phyloP scores from a whole-genome alignment of 1,140 invertebrate genomes.

The Macrobrachium nipponense region DNA sequence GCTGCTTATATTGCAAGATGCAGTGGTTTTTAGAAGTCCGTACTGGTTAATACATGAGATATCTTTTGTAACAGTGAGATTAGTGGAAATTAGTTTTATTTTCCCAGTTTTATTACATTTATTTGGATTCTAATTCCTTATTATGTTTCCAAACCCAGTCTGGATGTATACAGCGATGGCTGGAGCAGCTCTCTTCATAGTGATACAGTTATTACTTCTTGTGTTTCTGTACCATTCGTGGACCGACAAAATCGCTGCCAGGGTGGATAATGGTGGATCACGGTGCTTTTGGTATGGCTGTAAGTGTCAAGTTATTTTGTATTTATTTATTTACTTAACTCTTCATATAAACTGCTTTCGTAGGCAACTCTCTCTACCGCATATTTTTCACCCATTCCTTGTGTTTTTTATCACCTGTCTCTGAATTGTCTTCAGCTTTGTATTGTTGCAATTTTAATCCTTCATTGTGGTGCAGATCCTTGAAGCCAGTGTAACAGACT shows the following conservation, averaged over 20 bases:
- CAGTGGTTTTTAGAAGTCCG: too few relatives aligned
- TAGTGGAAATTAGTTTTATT: too few relatives aligned
- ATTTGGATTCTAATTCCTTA: background rate
- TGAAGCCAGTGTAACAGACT: too few relatives aligned
- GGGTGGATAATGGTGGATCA: slow-evolving; percentile 71
- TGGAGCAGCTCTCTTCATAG: slow-evolving; percentile 73
- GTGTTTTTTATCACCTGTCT: too few relatives aligned
- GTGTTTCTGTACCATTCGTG: slow-evolving; percentile 74
- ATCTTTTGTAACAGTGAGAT: too few relatives aligned
- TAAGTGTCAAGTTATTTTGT: slow-evolving; percentile 63
- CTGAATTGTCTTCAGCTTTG: too few relatives aligned
- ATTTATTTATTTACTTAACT: background rate
- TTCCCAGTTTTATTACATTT: background rate
- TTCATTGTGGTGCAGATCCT: too few relatives aligned
- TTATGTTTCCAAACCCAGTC: slow-evolving; percentile 64
- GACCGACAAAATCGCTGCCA: slow-evolving; percentile 70
- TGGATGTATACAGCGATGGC: slow-evolving; percentile 74
- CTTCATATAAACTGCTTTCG: background rate
- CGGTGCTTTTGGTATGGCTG: slow-evolving; percentile 71
- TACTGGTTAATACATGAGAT: too few relatives aligned
- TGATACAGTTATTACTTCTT: slow-evolving; percentile 74
- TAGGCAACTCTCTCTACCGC: background rate
- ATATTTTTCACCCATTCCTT: too few relatives aligned
- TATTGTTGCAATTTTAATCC: too few relatives aligned
- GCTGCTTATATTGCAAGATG: too few relatives aligned